Conservation (phyloP, 2,797 vertebrate species). For the Sebastes umbrosus region DNA sequence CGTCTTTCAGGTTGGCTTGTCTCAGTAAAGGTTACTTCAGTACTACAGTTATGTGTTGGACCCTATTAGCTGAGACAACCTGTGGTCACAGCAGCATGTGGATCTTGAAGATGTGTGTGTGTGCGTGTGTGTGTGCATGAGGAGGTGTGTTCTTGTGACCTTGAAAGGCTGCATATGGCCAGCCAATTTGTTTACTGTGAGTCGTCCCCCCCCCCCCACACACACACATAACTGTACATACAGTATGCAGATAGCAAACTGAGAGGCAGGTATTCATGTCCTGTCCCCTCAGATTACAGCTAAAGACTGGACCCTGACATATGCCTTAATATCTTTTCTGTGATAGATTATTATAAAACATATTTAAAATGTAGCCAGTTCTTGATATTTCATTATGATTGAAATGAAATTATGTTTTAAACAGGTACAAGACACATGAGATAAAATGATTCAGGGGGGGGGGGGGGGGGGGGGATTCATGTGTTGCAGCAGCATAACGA, state of each 20-base stretch:
- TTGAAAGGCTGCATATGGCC: neutral
- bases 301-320: neutral
- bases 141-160: neutral
- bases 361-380: neutral
- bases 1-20: neutral
- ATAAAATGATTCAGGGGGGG: too few species aligned
- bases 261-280: neutral
- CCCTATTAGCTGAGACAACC: neutral
- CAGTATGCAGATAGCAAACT: neutral
- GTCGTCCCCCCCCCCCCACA: neutral
- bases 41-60: neutral
- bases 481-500: too few species aligned
- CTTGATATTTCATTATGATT: neutral
- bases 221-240: neutral
- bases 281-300: neutral
- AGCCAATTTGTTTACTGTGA: neutral
- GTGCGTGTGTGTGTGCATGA: neutral
- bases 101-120: neutral
- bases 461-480: too few species aligned
- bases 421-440: too few species aligned
- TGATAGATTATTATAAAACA: neutral
- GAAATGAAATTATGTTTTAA: neutral
- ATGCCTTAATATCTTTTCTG: too few species aligned
- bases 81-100: neutral
- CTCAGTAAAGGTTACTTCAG: neutral